phyloP scores from a whole-genome alignment of 2,113 vertebrate species.

The Sebastes schlegelii region DNA sequence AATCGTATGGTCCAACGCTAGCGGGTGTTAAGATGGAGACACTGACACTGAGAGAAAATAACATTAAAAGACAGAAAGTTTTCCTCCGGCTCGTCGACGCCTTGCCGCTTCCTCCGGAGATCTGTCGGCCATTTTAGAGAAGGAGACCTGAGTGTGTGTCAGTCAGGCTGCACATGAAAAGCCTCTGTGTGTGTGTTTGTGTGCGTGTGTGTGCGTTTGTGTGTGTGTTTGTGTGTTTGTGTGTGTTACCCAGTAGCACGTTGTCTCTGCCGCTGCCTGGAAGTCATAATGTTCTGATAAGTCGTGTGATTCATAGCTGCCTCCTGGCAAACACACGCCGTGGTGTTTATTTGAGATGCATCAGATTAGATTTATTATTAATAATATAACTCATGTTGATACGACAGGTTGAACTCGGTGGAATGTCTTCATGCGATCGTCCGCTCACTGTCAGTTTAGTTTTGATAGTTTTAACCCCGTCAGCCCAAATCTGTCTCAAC shows the following conservation, averaged over 20 bases:
- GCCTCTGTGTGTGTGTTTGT: slow-evolving; percentile 6
- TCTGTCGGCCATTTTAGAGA: slow-evolving; percentile 59
- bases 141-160: slow-evolving; percentile 20
- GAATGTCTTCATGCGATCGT: neutral
- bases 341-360: slow-evolving; percentile 8
- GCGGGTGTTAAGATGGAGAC: slow-evolving; percentile 16
- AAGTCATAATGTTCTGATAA: slow-evolving; percentile 55
- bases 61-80: neutral
- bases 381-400: slow-evolving; percentile 1
- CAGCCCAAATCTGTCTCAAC: neutral
- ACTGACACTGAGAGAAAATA: neutral
- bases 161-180: slow-evolving; percentile 18
- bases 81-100: neutral
- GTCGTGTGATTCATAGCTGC: slow-evolving; percentile 36
- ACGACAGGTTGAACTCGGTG: neutral
- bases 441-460: neutral
- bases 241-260: slow-evolving; percentile 33
- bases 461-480: neutral
- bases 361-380: neutral
- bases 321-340: neutral
- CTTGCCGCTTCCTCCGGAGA: neutral
- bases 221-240: slow-evolving; percentile 24
- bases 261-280: slow-evolving; percentile 37
- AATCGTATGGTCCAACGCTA: neutral
- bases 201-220: slow-evolving; percentile 12